Conservation (phyloP, 2,113 vertebrate species). For the Corvus hawaiiensis region DNA sequence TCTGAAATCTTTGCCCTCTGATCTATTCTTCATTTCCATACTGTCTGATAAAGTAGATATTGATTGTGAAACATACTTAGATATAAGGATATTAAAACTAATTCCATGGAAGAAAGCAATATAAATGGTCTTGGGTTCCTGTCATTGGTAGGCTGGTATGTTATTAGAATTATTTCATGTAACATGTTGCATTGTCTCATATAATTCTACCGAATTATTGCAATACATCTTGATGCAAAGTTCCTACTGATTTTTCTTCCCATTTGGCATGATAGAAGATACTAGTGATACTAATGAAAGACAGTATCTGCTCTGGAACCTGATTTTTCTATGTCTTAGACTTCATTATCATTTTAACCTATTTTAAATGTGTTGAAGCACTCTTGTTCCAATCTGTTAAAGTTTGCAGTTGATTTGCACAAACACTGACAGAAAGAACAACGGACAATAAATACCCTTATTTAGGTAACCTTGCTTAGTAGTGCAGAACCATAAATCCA, state of each 20-base stretch:
- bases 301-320: neutral
- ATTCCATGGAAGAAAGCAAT: slow-evolving; percentile 22
- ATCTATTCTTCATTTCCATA: slow-evolving; percentile 10
- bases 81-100: slow-evolving; percentile 7
- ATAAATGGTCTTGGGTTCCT: neutral
- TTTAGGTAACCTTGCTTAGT: neutral
- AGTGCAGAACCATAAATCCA: neutral
- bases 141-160: neutral
- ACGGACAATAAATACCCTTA: neutral
- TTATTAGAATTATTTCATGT: neutral
- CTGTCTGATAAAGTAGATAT: slow-evolving; percentile 43
- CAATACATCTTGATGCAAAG: neutral
- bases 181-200: neutral
- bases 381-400: neutral
- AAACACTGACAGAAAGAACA: neutral
- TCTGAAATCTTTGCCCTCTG: neutral
- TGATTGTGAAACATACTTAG: slow-evolving; percentile 44
- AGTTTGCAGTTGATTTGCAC: neutral
- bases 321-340: neutral
- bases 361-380: neutral
- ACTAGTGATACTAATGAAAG: neutral
- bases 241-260: neutral
- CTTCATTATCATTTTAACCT: neutral
- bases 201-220: neutral
- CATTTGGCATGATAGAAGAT: neutral